These are phyloP conservation scores for Oceanites oceanicus DNA, from an alignment of 2,113 vertebrate species.

Conservation along the genomic window DNA sequence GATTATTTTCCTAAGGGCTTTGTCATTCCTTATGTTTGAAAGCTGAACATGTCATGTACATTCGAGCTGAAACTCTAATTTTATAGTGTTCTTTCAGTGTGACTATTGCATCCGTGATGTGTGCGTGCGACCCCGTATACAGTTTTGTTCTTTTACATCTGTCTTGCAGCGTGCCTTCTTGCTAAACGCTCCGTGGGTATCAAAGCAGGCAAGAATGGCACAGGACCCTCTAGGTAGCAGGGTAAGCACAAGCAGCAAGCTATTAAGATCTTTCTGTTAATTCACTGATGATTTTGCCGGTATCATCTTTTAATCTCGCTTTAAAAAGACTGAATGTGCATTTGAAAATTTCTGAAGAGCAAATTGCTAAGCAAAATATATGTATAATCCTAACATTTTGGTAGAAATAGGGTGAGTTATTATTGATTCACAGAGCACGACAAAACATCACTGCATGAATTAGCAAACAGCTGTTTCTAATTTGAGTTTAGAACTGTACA, in stretches of 20 bases:
- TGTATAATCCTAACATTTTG: conserved; percentile 71
- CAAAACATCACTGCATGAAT: conserved; percentile 87
- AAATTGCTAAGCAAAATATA: conserved; percentile 45
- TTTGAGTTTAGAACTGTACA: conserved; percentile 87
- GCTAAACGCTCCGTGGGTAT: neutral
- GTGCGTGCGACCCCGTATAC: neutral
- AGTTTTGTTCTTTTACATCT: neutral
- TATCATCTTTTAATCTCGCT: neutral
- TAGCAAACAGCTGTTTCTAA: conserved; percentile 92
- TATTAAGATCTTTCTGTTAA: neutral
- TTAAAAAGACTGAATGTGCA: neutral
- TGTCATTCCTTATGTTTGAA: conserved; percentile 46
- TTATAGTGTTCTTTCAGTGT: neutral
- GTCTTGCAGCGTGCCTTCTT: neutral
- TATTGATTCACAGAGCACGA: conserved; percentile 85
- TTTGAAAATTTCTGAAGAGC: conserved; percentile 2
- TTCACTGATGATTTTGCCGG: neutral
- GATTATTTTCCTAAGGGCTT: conserved; percentile 65
- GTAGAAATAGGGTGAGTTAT: conserved; percentile 77
- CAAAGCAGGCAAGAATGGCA: neutral
- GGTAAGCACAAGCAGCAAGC: neutral
- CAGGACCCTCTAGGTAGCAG: neutral
- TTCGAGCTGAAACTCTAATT: conserved; percentile 44
- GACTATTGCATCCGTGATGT: neutral
- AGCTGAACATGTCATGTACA: conserved; percentile 2